These are phyloP conservation scores for Urechis unicinctus DNA, from an alignment of 2,888 invertebrate genomes.

Conservation along the genomic window DNA sequence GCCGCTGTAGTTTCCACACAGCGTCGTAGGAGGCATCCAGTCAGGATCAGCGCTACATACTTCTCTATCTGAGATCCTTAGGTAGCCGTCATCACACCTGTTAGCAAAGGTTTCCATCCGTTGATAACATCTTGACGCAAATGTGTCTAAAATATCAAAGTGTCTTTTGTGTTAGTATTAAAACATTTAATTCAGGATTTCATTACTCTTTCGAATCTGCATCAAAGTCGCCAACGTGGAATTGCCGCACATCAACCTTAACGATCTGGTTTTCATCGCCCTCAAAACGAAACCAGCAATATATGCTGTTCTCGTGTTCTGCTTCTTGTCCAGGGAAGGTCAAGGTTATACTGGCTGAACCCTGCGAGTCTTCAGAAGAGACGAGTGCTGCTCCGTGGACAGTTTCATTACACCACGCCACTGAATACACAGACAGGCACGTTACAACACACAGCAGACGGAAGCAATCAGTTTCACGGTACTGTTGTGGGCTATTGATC, in stretches of 20 bases:
- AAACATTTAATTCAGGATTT: not conserved
- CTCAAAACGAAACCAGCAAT: conserved; percentile 13
- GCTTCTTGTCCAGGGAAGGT: no score
- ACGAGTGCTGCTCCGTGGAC: no score
- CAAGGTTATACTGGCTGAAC: no score
- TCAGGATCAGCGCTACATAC: conserved; percentile 5
- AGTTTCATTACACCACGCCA: no score
- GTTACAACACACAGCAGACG: no score
- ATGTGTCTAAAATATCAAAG: not conserved
- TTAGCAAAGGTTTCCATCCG: no score
- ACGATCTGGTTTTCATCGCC: conserved; percentile 4
- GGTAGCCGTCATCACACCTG: conserved; percentile 12
- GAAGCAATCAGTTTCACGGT: no score
- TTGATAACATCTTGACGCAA: not conserved
- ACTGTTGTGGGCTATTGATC: no score
- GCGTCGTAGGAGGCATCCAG: conserved; percentile 12
- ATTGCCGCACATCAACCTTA: conserved; percentile 7
- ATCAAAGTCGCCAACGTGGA: conserved; percentile 9
- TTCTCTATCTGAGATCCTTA: conserved; percentile 10
- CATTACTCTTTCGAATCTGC: conserved; percentile 1
- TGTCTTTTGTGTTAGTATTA: not conserved
- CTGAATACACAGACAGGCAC: no score
- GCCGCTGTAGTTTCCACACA: conserved; percentile 10
- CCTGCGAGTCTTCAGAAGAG: no score
- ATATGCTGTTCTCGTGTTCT: no score